A percentile compares a stretch with the other conserved stretches of the same genome.
These are phyloP conservation scores for Plestiodon gilberti DNA, from an alignment of 2,113 vertebrate species.

Conservation along the genomic window DNA sequence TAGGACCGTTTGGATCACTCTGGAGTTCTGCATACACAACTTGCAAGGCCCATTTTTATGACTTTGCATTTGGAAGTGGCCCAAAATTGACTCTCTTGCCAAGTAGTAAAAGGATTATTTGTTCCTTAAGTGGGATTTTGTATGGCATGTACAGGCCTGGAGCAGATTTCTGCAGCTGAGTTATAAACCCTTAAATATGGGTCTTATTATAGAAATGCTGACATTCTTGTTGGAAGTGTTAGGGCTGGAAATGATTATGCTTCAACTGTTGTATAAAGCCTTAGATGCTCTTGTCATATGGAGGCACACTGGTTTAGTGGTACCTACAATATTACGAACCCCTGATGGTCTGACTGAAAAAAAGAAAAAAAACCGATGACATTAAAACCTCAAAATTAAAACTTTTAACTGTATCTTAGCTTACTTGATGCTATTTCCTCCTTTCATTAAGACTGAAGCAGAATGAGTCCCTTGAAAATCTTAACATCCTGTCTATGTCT, in stretches of 20 bases:
- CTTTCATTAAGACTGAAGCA: neutral
- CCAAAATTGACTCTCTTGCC: neutral
- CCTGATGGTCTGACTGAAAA: accelerated
- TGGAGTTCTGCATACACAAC: neutral
- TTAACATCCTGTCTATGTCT: neutral
- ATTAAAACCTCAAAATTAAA: slow-evolving; percentile 9
- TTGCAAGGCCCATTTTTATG: slow-evolving; percentile 15
- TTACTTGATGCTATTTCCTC: neutral
- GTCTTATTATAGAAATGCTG: slow-evolving; percentile 11
- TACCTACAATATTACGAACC: neutral
- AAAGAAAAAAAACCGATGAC: neutral
- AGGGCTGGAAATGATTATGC: neutral
- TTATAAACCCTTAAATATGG: neutral
- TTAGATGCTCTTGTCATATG: neutral
- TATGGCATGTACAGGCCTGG: slow-evolving; percentile 14
- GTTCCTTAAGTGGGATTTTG: slow-evolving; percentile 27
- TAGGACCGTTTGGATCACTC: slow-evolving; percentile 10
- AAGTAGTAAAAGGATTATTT: slow-evolving; percentile 25
- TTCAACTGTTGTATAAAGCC: neutral
- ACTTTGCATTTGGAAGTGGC: slow-evolving; percentile 19
- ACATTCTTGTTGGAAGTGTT: neutral
- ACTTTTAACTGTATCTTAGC: neutral
- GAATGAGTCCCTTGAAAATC: neutral
- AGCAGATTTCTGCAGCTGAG: slow-evolving; percentile 8
- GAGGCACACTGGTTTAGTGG: neutral